phyloP scores from a whole-genome alignment of 2,113 vertebrate genomes.

The Butorides virescens region DNA sequence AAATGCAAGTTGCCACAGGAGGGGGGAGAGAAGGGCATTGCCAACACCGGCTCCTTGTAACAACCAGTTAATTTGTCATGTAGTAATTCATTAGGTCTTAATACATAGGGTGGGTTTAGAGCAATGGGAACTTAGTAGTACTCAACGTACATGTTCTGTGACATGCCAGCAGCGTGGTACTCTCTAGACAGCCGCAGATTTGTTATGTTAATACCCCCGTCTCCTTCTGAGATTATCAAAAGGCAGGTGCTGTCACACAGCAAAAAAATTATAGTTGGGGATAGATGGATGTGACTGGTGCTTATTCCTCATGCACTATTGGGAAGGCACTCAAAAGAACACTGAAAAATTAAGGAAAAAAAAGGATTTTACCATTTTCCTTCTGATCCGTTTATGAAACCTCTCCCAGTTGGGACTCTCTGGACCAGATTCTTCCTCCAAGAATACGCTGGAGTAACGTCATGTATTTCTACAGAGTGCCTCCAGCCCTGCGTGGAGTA shows the following conservation, averaged over 20 bases:
- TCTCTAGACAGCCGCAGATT: not conserved
- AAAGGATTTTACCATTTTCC: not conserved
- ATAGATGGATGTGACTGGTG: constrained; percentile 9
- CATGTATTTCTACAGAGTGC: not conserved
- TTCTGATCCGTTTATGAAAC: not conserved
- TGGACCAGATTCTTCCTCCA: not conserved
- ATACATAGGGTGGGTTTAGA: not conserved
- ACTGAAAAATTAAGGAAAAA: not conserved
- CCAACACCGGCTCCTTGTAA: not conserved
- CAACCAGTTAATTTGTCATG: not conserved
- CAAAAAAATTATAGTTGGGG: not conserved
- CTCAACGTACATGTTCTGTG: not conserved
- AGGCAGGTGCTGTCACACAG: not conserved
- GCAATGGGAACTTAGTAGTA: not conserved
- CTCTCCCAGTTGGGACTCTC: not conserved
- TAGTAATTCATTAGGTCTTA: constrained; percentile 19
- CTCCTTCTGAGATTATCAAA: constrained; percentile 36
- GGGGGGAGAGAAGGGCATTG: not conserved
- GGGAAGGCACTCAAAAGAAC: not conserved
- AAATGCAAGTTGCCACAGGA: not conserved
- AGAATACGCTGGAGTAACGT: not conserved
- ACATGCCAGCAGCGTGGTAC: not conserved
- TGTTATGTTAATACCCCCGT: not conserved
- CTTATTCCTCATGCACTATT: not conserved
- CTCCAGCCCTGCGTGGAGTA: not conserved